Percentiles rank a stretch among this genome's conserved stretches.
Conservation (phyloP, 2,113 vertebrate species). For the Ageneiosus marmoratus region DNA sequence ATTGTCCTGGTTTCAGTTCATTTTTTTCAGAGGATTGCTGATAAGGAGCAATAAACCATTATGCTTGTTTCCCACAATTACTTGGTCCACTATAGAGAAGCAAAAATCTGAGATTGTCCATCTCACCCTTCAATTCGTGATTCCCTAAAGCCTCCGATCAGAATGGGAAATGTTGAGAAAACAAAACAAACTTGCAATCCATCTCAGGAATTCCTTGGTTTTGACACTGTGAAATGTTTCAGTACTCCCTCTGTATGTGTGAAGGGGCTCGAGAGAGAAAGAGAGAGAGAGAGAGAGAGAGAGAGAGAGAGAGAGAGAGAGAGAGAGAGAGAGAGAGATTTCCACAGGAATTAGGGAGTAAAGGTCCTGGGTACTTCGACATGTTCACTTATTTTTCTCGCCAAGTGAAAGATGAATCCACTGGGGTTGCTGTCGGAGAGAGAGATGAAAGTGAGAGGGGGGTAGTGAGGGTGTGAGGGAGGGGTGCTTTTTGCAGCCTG, state of each 20-base stretch:
- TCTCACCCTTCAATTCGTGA: slow-evolving; percentile 48
- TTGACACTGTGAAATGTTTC: slow-evolving; percentile 37
- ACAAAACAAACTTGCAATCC: slow-evolving; percentile 48
- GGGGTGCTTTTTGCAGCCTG: slow-evolving; percentile 27
- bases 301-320: slow-evolving; percentile 42
- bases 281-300: slow-evolving; percentile 21
- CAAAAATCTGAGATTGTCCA: slow-evolving; percentile 46
- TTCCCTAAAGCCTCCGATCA: slow-evolving; percentile 49
- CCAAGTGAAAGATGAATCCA: slow-evolving; percentile 50
- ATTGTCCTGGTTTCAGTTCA: slow-evolving; percentile 8
- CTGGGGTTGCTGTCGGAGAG: slow-evolving; percentile 33
- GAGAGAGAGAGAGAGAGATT: slow-evolving; percentile 33
- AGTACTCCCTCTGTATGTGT: slow-evolving; percentile 55
- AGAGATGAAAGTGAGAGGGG: slow-evolving; percentile 40
- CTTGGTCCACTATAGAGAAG: neutral
- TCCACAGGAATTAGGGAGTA: slow-evolving; percentile 51
- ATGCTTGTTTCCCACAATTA: neutral
- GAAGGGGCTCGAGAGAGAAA: slow-evolving; percentile 20
- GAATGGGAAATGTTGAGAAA: slow-evolving; percentile 47
- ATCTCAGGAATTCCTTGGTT: slow-evolving; percentile 64
- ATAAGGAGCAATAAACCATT: slow-evolving; percentile 16
- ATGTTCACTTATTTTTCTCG: slow-evolving; percentile 38
- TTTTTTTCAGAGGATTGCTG: neutral
- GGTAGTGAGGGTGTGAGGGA: slow-evolving; percentile 30
- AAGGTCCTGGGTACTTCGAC: slow-evolving; percentile 47